Evolutionary conservation across 2,113 vertebrate genomes (phyloP), one percentile per base, ranked within the genome.

Genomic region (Lagopus muta): DNA sequence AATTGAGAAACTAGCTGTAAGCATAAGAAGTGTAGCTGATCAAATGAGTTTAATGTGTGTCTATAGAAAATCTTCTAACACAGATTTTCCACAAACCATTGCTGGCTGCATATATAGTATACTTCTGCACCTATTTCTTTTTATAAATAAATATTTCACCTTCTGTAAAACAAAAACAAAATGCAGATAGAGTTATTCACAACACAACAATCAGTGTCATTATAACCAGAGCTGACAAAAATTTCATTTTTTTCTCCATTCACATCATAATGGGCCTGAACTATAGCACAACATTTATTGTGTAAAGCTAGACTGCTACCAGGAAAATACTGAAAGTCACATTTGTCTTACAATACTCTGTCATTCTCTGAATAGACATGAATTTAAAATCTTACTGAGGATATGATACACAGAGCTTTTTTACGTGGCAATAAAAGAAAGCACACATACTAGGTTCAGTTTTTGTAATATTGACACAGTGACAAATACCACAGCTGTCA

Each of bases 181-280:
- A 90, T 1, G 2, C 89, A 47, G 13, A 80, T 58, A 66, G 47
- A 94, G 92, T 91, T 88, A 90, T 94, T 94, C 78, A 88, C 54
- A 88, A 81, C 27, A 94, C 57, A 94, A 42, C 61, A 76, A 79
- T 91, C 88, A 92, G 15, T 78, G 38, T 91, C 78, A 87, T 93
- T 91, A 94, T 32, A 95, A 93, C 25, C 36, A 70, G 10, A 94
- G 57, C 30, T 91, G 77, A 88, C 58, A 94, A 85, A 87, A 66
- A 20, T 3, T 24, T 91, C 78, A 75, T 71, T 42, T 18, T 79
- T 93, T 85, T 86, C 62, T 24, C 19, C 36, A 67, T 92, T 94
- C 95, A 66, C 95, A 61, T 92, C 72, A 81, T 61, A 78, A 40
- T 61, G 32, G 69, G 40, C 28, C 82, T 55, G 45, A 95, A 92